Evolutionary conservation across 2,888 invertebrate species (phyloP), one percentile per base, ranked within the genome.

Genomic region (Antheraea assamensis): DNA sequence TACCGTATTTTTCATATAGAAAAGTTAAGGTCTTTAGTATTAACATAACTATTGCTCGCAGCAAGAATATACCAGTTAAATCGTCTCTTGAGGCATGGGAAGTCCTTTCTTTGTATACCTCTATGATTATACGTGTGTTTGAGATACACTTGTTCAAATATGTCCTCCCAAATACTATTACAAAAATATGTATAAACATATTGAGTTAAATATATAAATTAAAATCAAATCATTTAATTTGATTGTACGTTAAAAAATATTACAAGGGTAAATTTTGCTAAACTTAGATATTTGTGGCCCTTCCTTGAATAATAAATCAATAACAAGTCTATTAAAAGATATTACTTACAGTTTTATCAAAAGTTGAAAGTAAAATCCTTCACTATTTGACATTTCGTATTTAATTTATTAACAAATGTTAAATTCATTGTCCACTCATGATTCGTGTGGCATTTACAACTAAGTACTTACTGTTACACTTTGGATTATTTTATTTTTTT

Each of bases 361-460:
- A 64, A 64, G 1, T 64, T 30, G 61, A 64, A 64, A 64, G 61
- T 64, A 64, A 64, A 64, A 64, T 64, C 61, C 61, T 64, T 64
- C 61, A 64, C 61, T 64, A 64, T 15, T 64, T 64, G 61, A 64
- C 61, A 64, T 64, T 64, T 64, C 27, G 4, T 27, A 64, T 27
- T 64, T 64, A 64, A 64, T 30, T 64, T 30, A 64, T 30, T 64
- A 30, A 17, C 61, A 64, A 64, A 64, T 64, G 61, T 30, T 64
- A 64, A 64, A 64, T 64, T 64, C 30, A 64, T 64, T 64, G 61
- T 64, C 61, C 61, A 64, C 61, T 64, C 27, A 30, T 64, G 13
- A 64, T 30, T 19, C 61, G 61, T 64, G 61, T 64, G 61, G 17
- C 61, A 64, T 64, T 64, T 64, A 64, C 27, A 64, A 30, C 42